Evolutionary conservation across 2,888 invertebrate species (phyloP), one percentile per base, ranked within the genome.

Genomic region (Achlya flavicornis): DNA sequence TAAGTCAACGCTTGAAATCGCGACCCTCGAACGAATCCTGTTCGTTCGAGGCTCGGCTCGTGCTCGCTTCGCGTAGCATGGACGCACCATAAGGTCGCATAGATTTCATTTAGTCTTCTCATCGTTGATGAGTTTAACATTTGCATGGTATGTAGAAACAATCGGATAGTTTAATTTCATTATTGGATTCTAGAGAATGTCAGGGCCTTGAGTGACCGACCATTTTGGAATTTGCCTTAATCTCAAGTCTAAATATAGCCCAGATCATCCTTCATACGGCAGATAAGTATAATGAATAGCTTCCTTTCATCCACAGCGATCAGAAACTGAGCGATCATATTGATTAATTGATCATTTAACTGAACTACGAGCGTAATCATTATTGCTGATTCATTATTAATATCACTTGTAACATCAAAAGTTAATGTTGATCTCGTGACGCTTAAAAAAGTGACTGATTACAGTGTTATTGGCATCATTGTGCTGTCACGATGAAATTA

Each of bases 401-500:
- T 66, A 46, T 46, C 60, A 60, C 60, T 60, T 60, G 60, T 43
- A 38, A 41, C 41, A 41, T 41, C 38, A 57, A 64, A 58, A 41
- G 41, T 32, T 61, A 58, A 63, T 64, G 62, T 61, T 58, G 41
- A 43, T 59, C 33, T 62, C 69, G 65, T 71, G 73, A 71, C 73
- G 69, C 67, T 70, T 68, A 66, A 66, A 78, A 79, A 77, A 77
- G 66, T 80, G 80, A 82, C 66, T 76, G 74, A 80, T 83, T 69
- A 78, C 59, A 64, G 73, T 72, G 76, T 79, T 78, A 83, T 71
- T 70, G 72, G 62, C 72, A 76, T 74, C 76, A 76, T 77, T 80
- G 76, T 78, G 70, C 66, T 74, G 73, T 75, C 80, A 79, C 76
- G 78, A 70, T 66, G 64, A 68, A 66, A 84, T 83, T 80, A 79